Percentiles rank a stretch among this genome's conserved stretches.
Conservation (phyloP, 1,140 invertebrate genomes). For the Aphidius gifuensis region DNA sequence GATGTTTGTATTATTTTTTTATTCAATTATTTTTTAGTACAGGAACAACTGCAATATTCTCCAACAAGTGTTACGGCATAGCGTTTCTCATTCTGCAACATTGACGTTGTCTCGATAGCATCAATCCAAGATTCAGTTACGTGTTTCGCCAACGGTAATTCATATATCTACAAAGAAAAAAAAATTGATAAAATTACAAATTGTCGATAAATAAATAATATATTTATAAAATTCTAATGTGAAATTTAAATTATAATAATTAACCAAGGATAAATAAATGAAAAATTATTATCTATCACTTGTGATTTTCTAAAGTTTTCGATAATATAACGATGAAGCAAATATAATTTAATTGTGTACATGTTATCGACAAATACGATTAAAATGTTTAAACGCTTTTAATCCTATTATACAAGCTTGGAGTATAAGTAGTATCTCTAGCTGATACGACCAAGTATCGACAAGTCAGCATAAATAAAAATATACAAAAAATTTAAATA, state of each 20-base stretch:
- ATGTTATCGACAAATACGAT: conserved; percentile 18
- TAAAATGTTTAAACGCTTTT: conserved; percentile 17
- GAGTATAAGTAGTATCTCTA: too few relatives aligned
- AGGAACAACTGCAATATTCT: conserved; percentile 10
- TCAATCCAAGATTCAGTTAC: conserved; percentile 17
- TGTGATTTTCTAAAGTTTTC: neutral
- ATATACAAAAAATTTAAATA: neutral
- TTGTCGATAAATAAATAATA: too few relatives aligned
- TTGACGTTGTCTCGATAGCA: neutral
- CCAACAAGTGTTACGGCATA: conserved; percentile 10
- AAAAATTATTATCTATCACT: too few relatives aligned
- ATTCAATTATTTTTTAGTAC: neutral
- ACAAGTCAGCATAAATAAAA: neutral
- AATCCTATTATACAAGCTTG: conserved; percentile 12
- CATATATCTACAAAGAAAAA: conserved; percentile 10
- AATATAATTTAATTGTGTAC: conserved; percentile 10
- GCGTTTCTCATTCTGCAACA: conserved; percentile 3
- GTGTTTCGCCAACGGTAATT: neutral
- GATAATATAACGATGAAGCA: neutral
- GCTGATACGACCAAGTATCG: too few relatives aligned
- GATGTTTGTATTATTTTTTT: too few relatives aligned
- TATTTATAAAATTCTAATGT: too few relatives aligned
- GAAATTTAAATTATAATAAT: neutral
- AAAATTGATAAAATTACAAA: neutral
- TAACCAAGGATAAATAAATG: too few relatives aligned